Base-by-base conservation (phyloP, 2,797 vertebrate species). In the Crocodylus rhombifer region DNA sequence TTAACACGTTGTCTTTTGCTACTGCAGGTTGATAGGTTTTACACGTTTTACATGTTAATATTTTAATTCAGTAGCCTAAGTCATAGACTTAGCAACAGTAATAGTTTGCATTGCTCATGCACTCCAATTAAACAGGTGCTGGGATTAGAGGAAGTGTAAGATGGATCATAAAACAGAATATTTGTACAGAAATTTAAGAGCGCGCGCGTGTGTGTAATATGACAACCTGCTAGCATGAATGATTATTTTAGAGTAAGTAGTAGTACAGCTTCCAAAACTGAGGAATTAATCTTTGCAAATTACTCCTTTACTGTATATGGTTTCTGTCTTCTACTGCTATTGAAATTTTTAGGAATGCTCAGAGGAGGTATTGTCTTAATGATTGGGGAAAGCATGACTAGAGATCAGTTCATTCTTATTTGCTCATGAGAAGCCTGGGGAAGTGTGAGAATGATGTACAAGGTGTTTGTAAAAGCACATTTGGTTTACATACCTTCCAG, bases 251-350 rank as follows among this genome's bases (percentile, higher is more conserved):
- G 4, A 56, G 10, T 51, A 82, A 75, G 84, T 4, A 23, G 3
- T 0, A 0, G 12, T 71, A 12, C 15, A 0, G 87, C 91, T 82
- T 86, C 61, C 0, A 0, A 21, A 23, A 63, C 6, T 77, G 17
- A 13, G 57, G 67, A 11, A 56, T 4, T 51, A 20, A 0, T 0
- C 28, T 51, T 51, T 51, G 42, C 42, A 51, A 10, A 51, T 10
- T 51, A 51, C 42, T 51, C 10, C 42, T 74, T 80, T 36, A 36
- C 63, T 86, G 51, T 61, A 25, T 75, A 2, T 80, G 87, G 77
- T 79, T 91, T 90, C 60, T 91, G 65, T 6, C 42, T 83, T 26
- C 75, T 92, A 42, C 36, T 69, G 30, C 18, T 69, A 42, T 69
- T 69, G 20, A 33, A 21, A 33, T 15, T 36, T 69, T 73, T 42